A percentile compares a stretch with the other conserved stretches of the same genome.
Evolutionary conservation across 2,888 invertebrate genomes (phyloP).

Genomic region (Leptogaster cylindrica): DNA sequence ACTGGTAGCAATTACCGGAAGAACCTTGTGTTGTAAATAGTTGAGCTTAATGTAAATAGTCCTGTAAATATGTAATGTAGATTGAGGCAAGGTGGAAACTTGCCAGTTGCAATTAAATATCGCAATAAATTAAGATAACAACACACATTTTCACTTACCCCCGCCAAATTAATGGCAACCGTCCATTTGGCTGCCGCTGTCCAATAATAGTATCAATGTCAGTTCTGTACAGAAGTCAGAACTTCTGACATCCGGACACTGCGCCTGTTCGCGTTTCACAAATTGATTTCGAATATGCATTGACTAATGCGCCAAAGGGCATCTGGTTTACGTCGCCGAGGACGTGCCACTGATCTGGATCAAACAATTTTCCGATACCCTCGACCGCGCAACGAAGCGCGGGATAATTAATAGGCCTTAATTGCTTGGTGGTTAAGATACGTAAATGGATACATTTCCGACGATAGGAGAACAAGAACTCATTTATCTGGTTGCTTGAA

Average conservation of each 20-base stretch:
- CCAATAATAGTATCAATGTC: slow-evolving; percentile 21
- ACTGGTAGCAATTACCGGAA: slow-evolving; percentile 43
- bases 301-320: slow-evolving; percentile 46
- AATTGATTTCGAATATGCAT: slow-evolving; percentile 42
- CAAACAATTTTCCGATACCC: slow-evolving; percentile 40
- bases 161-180: slow-evolving; percentile 14
- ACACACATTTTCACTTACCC: background rate
- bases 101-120: background rate
- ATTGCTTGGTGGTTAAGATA: slow-evolving; percentile 43
- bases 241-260: slow-evolving; percentile 35
- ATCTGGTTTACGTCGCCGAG: slow-evolving; percentile 48
- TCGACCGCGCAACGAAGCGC: background rate
- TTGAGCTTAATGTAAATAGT: background rate
- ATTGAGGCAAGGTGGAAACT: background rate
- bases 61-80: slow-evolving; percentile 32
- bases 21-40: background rate
- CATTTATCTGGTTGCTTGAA: slow-evolving; percentile 1
- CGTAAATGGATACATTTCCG: slow-evolving; percentile 29
- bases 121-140: slow-evolving; percentile 1
- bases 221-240: slow-evolving; percentile 24
- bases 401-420: slow-evolving; percentile 47
- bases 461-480: background rate
- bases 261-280: slow-evolving; percentile 38
- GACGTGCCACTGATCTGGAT: slow-evolving; percentile 32
- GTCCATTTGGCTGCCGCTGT: background rate